These are phyloP conservation scores for Agelastica alni DNA, from an alignment of 2,888 invertebrate species.

Conservation along the genomic window DNA sequence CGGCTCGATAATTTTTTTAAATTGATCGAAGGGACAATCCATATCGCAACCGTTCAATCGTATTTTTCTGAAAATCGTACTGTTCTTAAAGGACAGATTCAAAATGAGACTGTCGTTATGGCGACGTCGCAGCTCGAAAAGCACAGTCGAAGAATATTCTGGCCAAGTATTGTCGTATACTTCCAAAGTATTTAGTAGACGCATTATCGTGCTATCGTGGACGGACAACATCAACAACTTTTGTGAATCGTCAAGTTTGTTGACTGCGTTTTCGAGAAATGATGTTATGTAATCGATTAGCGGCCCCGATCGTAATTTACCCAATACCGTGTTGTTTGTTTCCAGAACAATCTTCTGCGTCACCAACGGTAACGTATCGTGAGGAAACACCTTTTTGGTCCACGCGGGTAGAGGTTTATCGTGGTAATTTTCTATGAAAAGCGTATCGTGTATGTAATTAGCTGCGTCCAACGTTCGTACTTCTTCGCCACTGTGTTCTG, in stretches of 20 bases:
- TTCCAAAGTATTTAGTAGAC: constrained; percentile 68
- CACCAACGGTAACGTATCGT: not conserved
- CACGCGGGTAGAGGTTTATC: constrained; percentile 53
- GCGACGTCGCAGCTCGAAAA: constrained; percentile 66
- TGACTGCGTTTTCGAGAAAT: constrained; percentile 23
- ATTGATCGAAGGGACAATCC: constrained; percentile 17
- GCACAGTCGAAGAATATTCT: constrained; percentile 65
- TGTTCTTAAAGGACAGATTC: constrained; percentile 28
- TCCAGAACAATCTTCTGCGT: not conserved
- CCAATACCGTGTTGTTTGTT: not conserved
- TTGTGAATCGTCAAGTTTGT: constrained; percentile 46
- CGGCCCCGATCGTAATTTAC: constrained; percentile 26
- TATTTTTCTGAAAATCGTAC: constrained; percentile 5
- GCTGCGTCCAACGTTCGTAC: constrained; percentile 59
- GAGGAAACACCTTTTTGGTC: constrained; percentile 61
- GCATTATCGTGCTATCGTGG: constrained; percentile 76
- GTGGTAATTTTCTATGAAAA: constrained; percentile 67
- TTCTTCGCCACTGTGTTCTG: constrained; percentile 62
- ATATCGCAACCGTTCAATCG: constrained; percentile 15
- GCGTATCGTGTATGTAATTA: constrained; percentile 60
- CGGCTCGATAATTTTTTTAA: constrained; percentile 15
- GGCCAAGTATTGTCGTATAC: constrained; percentile 68
- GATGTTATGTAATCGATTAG: constrained; percentile 31
- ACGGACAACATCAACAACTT: constrained; percentile 73
- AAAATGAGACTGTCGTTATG: constrained; percentile 1